Conservation (phyloP, 2,113 vertebrate species). For the Eptatretus burgeri region DNA sequence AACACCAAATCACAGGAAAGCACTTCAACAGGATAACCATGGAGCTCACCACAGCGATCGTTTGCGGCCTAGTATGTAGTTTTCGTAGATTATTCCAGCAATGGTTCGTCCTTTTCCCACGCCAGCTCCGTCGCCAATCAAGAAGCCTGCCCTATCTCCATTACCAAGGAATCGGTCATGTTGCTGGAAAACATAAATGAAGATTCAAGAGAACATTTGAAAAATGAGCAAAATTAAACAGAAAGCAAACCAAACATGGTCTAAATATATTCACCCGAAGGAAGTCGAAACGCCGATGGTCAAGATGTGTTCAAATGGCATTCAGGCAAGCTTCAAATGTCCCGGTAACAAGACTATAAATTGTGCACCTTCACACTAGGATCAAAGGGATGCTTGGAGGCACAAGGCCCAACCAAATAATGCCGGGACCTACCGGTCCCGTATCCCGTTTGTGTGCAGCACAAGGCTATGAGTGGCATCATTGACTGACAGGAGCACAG, state of each 20-base stretch:
- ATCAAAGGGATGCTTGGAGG: too few species aligned
- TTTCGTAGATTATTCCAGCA: conserved; percentile 86
- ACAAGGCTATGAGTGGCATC: too few species aligned
- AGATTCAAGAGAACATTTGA: neutral
- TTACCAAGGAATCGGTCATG: conserved; percentile 90
- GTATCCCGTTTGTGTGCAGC: too few species aligned
- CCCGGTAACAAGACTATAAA: too few species aligned
- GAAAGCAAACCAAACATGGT: neutral
- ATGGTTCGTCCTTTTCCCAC: conserved; percentile 94
- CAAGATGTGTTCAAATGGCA: too few species aligned
- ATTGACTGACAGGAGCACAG: too few species aligned
- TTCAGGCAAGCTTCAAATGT: too few species aligned
- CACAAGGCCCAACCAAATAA: too few species aligned
- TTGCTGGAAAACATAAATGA: conserved; percentile 32
- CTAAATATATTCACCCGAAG: neutral
- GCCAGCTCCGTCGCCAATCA: conserved; percentile 88
- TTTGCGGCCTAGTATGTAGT: conserved; percentile 79
- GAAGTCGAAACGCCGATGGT: neutral
- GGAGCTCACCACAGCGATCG: conserved; percentile 62
- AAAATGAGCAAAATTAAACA: neutral
- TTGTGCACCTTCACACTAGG: too few species aligned
- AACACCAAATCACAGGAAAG: too few species aligned
- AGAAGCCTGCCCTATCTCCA: conserved; percentile 65
- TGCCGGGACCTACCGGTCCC: too few species aligned
- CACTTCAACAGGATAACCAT: too few species aligned